phyloP scores from a whole-genome alignment of 2,797 vertebrate species.

The Carcharodon carcharias region DNA sequence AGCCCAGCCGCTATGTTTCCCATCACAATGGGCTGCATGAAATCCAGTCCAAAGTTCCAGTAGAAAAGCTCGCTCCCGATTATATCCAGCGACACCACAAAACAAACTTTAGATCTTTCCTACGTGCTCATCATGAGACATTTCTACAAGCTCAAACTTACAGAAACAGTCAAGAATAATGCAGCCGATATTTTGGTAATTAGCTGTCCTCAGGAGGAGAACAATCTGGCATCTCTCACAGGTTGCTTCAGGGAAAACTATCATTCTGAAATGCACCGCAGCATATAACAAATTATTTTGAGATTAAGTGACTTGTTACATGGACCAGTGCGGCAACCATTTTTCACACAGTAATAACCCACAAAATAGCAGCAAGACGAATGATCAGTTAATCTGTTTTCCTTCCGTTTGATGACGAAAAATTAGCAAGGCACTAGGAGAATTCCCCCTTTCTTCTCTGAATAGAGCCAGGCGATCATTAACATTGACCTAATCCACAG shows the following conservation, averaged over 20 bases:
- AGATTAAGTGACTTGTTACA: not conserved
- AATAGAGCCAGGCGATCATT: not conserved
- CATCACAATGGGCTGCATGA: not conserved
- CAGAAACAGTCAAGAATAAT: not conserved
- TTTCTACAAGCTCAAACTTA: not conserved
- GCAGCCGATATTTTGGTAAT: not conserved
- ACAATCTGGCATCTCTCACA: not conserved
- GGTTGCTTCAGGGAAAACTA: not conserved
- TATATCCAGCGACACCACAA: not conserved
- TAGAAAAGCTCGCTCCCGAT: not conserved
- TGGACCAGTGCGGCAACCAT: not conserved
- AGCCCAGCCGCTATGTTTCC: too few relatives aligned
- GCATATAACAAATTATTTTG: not conserved
- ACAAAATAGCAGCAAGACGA: not conserved
- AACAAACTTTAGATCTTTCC: not conserved
- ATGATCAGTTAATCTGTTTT: not conserved
- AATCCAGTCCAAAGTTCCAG: not conserved
- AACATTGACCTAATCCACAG: not conserved
- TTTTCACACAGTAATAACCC: not conserved
- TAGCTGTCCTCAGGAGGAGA: not conserved
- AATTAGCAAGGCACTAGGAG: not conserved
- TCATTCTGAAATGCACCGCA: not conserved
- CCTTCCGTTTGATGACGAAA: not conserved
- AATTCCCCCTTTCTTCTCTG: not conserved
- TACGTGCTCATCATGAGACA: not conserved